Percentiles rank a stretch among this genome's conserved stretches.
These are phyloP conservation scores for Octopus sinensis DNA, from an alignment of 1,140 invertebrate genomes.

Conservation along the genomic window DNA sequence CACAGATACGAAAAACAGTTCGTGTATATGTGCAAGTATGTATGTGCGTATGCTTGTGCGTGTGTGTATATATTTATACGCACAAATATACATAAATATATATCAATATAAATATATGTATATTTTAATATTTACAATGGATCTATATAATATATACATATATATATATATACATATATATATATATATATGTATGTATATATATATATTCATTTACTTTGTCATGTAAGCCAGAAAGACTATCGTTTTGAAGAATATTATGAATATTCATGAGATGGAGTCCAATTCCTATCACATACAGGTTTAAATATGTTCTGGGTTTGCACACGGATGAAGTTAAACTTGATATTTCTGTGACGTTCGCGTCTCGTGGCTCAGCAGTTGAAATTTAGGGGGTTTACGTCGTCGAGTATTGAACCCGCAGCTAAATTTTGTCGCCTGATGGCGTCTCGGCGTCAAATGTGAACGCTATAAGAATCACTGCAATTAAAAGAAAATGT, in stretches of 20 bases:
- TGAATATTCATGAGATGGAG: too few species aligned
- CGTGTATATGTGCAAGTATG: neutral
- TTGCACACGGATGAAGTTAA: too few species aligned
- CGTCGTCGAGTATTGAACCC: too few species aligned
- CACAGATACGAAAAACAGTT: neutral
- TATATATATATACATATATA: neutral
- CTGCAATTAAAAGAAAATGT: neutral
- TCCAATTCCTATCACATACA: too few species aligned
- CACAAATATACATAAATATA: neutral
- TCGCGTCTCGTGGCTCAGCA: too few species aligned
- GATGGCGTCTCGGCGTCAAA: conserved; percentile 3
- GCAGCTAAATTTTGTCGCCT: neutral
- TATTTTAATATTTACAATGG: neutral
- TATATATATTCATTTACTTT: too few species aligned
- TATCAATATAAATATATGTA: neutral
- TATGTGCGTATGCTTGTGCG: neutral
- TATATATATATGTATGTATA: neutral
- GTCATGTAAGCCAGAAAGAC: too few species aligned
- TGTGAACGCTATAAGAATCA: neutral
- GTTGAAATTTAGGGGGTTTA: too few species aligned
- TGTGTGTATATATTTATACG: neutral
- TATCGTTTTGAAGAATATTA: too few species aligned
- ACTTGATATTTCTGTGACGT: too few species aligned
- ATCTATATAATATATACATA: too few species aligned
- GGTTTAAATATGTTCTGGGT: too few species aligned